A percentile compares a stretch with the other conserved stretches of the same genome.
phyloP scores from a whole-genome alignment of 2,113 vertebrate species.

The Turnix velox region DNA sequence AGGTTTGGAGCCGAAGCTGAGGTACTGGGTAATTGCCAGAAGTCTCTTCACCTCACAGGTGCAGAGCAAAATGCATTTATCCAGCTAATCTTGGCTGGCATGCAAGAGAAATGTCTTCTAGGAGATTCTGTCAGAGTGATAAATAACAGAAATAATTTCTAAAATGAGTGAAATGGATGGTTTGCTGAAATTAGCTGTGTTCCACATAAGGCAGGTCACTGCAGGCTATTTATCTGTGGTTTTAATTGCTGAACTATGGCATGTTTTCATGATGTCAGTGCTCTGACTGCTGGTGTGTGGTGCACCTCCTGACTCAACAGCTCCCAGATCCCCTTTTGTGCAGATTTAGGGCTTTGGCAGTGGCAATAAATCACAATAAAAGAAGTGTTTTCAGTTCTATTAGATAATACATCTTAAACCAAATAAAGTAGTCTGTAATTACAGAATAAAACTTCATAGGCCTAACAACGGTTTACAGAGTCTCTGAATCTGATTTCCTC shows the following conservation, averaged over 20 bases:
- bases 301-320: not conserved
- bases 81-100: not conserved
- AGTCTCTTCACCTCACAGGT: not conserved
- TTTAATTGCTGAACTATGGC: not conserved
- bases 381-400: not conserved
- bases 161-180: not conserved
- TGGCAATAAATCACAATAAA: conserved; percentile 33
- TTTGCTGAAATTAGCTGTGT: not conserved
- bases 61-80: not conserved
- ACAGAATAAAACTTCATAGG: not conserved
- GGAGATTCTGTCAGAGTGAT: not conserved
- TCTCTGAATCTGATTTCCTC: not conserved
- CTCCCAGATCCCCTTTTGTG: not conserved
- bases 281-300: not conserved
- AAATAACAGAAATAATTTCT: not conserved
- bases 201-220: not conserved
- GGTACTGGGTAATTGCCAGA: not conserved
- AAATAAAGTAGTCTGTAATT: not conserved
- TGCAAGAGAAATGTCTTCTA: not conserved
- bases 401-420: not conserved
- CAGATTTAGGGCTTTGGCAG: not conserved
- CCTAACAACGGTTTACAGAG: not conserved
- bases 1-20: not conserved
- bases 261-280: not conserved
- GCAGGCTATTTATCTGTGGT: not conserved